Evolutionary conservation across 2,888 invertebrate genomes (phyloP).

Genomic region (Platycheirus albimanus): DNA sequence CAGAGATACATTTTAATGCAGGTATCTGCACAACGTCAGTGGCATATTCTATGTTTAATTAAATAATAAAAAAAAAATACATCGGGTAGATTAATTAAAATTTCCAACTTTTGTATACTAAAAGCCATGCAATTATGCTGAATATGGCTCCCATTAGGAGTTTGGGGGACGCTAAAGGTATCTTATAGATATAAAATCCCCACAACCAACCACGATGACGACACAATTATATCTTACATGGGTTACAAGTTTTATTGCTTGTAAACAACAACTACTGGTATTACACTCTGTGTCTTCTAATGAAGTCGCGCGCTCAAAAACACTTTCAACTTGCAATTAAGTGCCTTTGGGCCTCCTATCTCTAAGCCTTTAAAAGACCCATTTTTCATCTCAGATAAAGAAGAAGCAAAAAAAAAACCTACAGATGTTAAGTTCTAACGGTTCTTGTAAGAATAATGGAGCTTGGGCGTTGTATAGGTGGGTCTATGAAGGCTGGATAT

Average conservation of each 20-base stretch:
- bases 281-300: constrained; percentile 50
- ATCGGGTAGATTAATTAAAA: constrained; percentile 64
- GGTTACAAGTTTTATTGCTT: constrained; percentile 45
- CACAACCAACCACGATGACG: not conserved
- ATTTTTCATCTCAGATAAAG: constrained; percentile 12
- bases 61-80: constrained; percentile 38
- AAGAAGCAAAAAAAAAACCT: constrained; percentile 2
- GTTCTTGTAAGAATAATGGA: constrained; percentile 43
- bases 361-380: constrained; percentile 22
- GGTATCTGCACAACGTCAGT: constrained; percentile 6
- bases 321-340: constrained; percentile 47
- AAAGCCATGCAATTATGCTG: constrained; percentile 48
- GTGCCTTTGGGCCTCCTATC: constrained; percentile 24
- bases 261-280: constrained; percentile 59
- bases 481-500: no score
- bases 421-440: constrained; percentile 56
- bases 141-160: constrained; percentile 32
- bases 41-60: constrained; percentile 45
- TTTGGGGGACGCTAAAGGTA: not conserved
- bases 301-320: constrained; percentile 53
- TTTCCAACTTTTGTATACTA: constrained; percentile 49
- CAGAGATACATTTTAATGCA: constrained; percentile 1
- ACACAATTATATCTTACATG: constrained; percentile 11
- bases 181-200: not conserved
- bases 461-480: constrained; percentile 17